Percentiles rank a stretch among this genome's conserved stretches.
These are phyloP conservation scores for Zosterops pallidus DNA, from an alignment of 2,113 vertebrate species.

Conservation along the genomic window DNA sequence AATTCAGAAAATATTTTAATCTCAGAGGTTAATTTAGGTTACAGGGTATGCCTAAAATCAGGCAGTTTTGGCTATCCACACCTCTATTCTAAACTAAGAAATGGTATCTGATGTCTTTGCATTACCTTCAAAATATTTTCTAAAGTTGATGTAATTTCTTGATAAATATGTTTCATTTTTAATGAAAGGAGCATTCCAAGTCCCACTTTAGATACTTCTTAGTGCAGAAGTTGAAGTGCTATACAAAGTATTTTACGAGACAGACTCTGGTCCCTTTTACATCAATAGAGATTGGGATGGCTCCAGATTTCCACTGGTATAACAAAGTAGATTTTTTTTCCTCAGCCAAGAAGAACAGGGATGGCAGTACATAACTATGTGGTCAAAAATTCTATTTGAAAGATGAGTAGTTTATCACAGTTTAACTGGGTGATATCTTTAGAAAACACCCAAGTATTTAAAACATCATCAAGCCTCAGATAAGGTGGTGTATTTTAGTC, in stretches of 20 bases:
- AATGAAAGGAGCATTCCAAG: background rate
- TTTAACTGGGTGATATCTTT: background rate
- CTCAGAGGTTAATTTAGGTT: background rate
- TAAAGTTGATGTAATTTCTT: background rate
- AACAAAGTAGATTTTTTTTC: background rate
- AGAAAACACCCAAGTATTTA: background rate
- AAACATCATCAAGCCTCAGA: background rate
- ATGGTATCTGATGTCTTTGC: background rate
- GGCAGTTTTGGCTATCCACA: background rate
- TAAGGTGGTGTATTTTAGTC: background rate
- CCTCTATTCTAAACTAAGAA: background rate
- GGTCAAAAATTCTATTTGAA: background rate
- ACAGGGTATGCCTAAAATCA: background rate
- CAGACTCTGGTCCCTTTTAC: background rate
- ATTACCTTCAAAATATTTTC: background rate
- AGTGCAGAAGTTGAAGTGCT: background rate
- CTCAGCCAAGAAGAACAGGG: background rate
- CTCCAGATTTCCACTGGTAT: background rate
- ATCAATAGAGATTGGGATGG: background rate
- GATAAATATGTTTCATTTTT: background rate
- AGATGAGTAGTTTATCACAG: background rate
- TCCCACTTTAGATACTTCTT: background rate
- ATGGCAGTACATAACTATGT: background rate
- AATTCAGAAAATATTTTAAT: background rate
- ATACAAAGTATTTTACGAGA: background rate